These are phyloP conservation scores for Actinia equina DNA, from an alignment of 64 coral and sea anemone genomes.

Conservation along the genomic window DNA sequence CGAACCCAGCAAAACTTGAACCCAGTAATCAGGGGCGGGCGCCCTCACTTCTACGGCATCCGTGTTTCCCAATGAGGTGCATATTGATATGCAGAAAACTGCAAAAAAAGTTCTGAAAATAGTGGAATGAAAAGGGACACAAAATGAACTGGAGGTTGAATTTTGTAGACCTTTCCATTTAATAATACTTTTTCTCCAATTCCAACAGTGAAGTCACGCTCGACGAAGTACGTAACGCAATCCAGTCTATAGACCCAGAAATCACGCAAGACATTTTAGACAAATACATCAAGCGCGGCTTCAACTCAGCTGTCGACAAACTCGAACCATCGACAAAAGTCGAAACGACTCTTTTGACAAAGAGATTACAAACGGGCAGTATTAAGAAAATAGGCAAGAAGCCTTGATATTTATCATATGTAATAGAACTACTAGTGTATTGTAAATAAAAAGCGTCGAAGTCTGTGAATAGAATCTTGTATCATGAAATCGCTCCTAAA, in stretches of 20 bases:
- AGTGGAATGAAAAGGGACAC: too few relatives aligned
- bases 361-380: constrained; percentile 87
- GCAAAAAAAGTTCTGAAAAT: too few relatives aligned
- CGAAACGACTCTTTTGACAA: constrained; percentile 59
- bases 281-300: constrained; percentile 76
- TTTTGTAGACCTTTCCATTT: too few relatives aligned
- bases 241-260: constrained; percentile 82
- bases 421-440: neutral
- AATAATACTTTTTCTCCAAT: neutral
- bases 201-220: constrained; percentile 48
- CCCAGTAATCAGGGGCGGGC: too few relatives aligned
- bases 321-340: constrained; percentile 51
- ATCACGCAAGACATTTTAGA: constrained; percentile 43
- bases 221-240: constrained; percentile 65
- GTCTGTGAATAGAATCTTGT: neutral
- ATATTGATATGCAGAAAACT: too few relatives aligned
- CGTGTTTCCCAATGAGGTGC: too few relatives aligned
- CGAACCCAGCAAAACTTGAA: too few relatives aligned
- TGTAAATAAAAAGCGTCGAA: neutral
- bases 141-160: too few relatives aligned
- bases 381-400: constrained; percentile 84
- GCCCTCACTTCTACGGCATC: too few relatives aligned
- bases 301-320: constrained; percentile 20
- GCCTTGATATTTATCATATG: constrained; percentile 13
- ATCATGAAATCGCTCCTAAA: too few relatives aligned